phyloP scores from a whole-genome alignment of 2,113 vertebrate species.

The Ovis canadensis region DNA sequence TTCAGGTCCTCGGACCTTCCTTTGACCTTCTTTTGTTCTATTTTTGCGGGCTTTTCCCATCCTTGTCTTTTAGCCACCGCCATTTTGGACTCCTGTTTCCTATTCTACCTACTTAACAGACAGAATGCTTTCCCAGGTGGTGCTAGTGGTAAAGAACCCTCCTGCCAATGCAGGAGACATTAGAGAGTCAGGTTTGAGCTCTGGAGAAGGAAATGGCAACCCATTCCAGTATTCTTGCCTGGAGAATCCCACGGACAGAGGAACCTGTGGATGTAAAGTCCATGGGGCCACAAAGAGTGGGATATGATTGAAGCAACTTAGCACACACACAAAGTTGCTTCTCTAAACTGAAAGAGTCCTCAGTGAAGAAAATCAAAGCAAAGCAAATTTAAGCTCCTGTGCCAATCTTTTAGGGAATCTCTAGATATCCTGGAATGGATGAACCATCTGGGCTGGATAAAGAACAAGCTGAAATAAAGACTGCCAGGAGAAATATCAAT shows the following conservation, averaged over 20 bases:
- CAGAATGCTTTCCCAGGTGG: not conserved
- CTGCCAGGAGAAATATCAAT: not conserved
- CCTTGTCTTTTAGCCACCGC: too few species aligned
- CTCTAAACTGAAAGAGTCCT: not conserved
- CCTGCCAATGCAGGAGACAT: not conserved
- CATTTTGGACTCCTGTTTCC: too few species aligned
- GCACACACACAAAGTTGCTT: not conserved
- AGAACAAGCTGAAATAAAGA: not conserved
- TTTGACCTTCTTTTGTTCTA: too few species aligned
- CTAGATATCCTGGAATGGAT: not conserved
- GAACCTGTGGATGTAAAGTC: not conserved
- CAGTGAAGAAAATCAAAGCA: not conserved
- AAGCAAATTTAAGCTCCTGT: not conserved
- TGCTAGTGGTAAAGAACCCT: not conserved
- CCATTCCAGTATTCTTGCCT: not conserved
- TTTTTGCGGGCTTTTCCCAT: rapidly evolving
- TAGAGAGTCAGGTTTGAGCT: not conserved
- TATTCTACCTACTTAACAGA: not conserved
- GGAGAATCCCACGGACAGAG: not conserved
- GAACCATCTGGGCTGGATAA: rapidly evolving
- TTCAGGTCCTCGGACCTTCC: too few species aligned
- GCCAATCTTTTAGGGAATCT: not conserved
- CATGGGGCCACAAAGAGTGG: not conserved
- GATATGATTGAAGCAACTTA: not conserved
- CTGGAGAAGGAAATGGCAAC: not conserved